Percentiles rank a stretch among this genome's conserved stretches.
phyloP scores from a whole-genome alignment of 2,888 invertebrate genomes.

The Callosobruchus maculatus region DNA sequence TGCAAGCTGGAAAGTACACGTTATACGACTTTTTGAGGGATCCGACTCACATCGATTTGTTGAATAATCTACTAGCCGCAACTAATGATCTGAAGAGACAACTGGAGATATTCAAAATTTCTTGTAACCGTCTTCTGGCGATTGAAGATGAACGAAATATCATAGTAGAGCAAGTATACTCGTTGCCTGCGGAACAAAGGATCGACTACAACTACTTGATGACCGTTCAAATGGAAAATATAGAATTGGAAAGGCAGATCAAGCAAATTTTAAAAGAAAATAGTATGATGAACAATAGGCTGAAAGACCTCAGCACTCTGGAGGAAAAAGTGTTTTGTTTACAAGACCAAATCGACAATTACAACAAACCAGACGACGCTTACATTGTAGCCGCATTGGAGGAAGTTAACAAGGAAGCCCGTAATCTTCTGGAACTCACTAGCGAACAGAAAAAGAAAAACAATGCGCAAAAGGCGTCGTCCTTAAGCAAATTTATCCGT shows the following conservation, averaged over 20 bases:
- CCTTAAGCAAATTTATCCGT: slow-evolving; percentile 7
- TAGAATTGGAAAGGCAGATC: slow-evolving; percentile 34
- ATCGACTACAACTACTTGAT: slow-evolving; percentile 35
- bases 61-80: slow-evolving; percentile 30
- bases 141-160: slow-evolving; percentile 41
- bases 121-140: slow-evolving; percentile 34
- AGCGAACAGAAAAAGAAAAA: slow-evolving; percentile 29
- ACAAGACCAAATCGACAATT: slow-evolving; percentile 23
- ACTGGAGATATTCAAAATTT: slow-evolving; percentile 33
- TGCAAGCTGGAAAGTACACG: slow-evolving; percentile 8
- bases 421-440: slow-evolving; percentile 26
- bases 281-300: slow-evolving; percentile 17
- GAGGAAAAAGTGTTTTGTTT: slow-evolving; percentile 29
- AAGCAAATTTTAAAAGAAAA: slow-evolving; percentile 29
- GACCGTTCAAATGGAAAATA: slow-evolving; percentile 37
- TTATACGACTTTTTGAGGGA: slow-evolving; percentile 23
- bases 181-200: slow-evolving; percentile 34
- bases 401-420: slow-evolving; percentile 33
- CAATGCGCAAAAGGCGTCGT: slow-evolving; percentile 19
- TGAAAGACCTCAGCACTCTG: slow-evolving; percentile 27
- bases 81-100: slow-evolving; percentile 29
- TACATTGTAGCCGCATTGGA: slow-evolving; percentile 26
- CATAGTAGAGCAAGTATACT: slow-evolving; percentile 40
- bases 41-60: slow-evolving; percentile 27
- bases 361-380: neutral